Evolutionary conservation across 2,113 vertebrate genomes (phyloP).

Genomic region (Gopherus evgoodei): DNA sequence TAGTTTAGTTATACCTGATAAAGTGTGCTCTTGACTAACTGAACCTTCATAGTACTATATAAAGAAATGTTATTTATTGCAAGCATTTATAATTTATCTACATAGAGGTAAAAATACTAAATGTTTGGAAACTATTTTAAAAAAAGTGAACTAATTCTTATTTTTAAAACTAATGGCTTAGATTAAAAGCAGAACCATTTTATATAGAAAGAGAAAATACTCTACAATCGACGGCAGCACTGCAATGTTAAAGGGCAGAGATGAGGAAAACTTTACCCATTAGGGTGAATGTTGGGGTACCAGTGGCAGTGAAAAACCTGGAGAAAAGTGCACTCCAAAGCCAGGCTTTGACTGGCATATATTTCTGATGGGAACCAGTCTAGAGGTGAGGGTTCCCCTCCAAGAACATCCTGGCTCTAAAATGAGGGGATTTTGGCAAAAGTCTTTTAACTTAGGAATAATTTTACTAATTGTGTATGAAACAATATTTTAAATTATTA

Average conservation of each 20-base stretch:
- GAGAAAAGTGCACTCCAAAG: neutral
- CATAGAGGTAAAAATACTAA: neutral
- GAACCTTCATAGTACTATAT: slow-evolving; percentile 28
- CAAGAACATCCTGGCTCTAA: neutral
- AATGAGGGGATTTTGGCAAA: neutral
- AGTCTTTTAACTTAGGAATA: neutral
- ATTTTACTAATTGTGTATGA: neutral
- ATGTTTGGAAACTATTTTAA: neutral
- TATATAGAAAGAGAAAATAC: neutral
- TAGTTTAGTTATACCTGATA: neutral
- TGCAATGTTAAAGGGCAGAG: neutral
- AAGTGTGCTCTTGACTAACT: slow-evolving; percentile 29
- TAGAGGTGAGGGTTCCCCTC: rapidly evolving
- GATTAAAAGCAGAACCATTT: neutral
- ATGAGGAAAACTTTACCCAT: neutral
- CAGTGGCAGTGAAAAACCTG: neutral
- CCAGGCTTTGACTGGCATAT: neutral
- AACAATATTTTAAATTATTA: neutral
- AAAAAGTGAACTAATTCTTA: neutral
- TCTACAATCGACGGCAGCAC: neutral
- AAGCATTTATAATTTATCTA: neutral
- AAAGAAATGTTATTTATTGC: slow-evolving; percentile 5
- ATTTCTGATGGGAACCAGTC: neutral
- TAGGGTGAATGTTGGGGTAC: neutral
- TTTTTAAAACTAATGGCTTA: neutral